Evolutionary conservation across 2,113 vertebrate species (phyloP).

Genomic region (Gymnocephalus cernua): DNA sequence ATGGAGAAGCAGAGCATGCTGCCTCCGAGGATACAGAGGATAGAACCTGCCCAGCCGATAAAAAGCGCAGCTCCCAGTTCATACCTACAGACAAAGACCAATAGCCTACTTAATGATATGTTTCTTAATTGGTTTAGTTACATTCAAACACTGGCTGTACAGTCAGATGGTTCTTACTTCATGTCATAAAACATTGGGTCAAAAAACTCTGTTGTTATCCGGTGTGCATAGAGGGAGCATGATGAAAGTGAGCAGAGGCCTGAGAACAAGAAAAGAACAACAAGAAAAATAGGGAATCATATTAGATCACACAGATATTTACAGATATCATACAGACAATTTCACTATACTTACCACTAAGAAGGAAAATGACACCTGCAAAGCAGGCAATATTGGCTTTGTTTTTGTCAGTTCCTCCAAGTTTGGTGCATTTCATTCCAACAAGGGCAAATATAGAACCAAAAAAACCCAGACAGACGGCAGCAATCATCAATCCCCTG

Average conservation of each 20-base stretch:
- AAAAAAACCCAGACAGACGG: conserved; percentile 93
- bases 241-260: conserved; percentile 93
- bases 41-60: conserved; percentile 86
- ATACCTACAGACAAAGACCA: conserved; percentile 74
- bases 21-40: conserved; percentile 85
- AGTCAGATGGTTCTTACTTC: conserved; percentile 87
- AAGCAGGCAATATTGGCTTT: conserved; percentile 92
- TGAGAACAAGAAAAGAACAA: conserved; percentile 71
- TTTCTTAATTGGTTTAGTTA: background rate
- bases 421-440: conserved; percentile 98
- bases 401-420: conserved; percentile 91
- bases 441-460: conserved; percentile 89
- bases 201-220: conserved; percentile 96
- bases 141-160: background rate
- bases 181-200: conserved; percentile 92
- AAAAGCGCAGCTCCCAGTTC: conserved; percentile 87
- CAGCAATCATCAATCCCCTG: conserved; percentile 94
- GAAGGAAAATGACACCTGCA: conserved; percentile 90
- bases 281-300: background rate
- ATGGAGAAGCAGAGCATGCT: conserved; percentile 82
- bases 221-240: conserved; percentile 95
- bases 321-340: background rate
- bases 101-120: background rate
- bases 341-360: conserved; percentile 87
- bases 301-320: background rate